Evolutionary conservation across 2,113 vertebrate species (phyloP).

Genomic region (Hemiprocne comata): DNA sequence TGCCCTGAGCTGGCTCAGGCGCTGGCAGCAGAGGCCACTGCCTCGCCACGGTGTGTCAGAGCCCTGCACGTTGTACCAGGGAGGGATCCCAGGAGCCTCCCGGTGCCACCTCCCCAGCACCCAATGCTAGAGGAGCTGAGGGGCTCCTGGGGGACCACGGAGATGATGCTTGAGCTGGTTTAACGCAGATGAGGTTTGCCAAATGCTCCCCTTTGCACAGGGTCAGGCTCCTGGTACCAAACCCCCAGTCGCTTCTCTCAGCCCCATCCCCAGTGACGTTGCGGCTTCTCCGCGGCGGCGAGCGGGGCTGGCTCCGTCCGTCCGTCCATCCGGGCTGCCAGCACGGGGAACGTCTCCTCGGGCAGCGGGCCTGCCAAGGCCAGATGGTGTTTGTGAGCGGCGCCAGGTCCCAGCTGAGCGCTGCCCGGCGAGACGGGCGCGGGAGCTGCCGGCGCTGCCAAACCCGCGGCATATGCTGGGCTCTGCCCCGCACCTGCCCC

Average conservation of each 20-base stretch:
- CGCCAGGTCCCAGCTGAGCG: conserved; percentile 84
- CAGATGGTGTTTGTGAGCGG: conserved; percentile 88
- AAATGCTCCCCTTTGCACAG: accelerated
- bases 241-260: neutral
- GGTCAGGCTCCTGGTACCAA: neutral
- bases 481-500: conserved; percentile 84
- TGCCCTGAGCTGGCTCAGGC: neutral
- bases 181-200: accelerated
- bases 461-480: conserved; percentile 84
- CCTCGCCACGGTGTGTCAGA: accelerated
- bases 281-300: neutral
- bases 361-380: conserved; percentile 73
- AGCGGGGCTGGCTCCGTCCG: neutral
- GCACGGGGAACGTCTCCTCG: conserved; percentile 8
- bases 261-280: neutral
- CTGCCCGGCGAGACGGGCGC: conserved; percentile 78
- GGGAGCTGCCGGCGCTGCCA: conserved; percentile 74
- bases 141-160: neutral
- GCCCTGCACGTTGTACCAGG: accelerated
- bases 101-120: neutral
- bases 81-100: neutral
- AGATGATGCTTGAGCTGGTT: neutral
- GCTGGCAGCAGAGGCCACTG: neutral
- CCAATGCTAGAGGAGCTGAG: neutral
- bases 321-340: neutral